Percentiles rank a stretch among this genome's conserved stretches.
phyloP scores from a whole-genome alignment of 2,888 invertebrate species.

The Liodrosophila aerea region DNA sequence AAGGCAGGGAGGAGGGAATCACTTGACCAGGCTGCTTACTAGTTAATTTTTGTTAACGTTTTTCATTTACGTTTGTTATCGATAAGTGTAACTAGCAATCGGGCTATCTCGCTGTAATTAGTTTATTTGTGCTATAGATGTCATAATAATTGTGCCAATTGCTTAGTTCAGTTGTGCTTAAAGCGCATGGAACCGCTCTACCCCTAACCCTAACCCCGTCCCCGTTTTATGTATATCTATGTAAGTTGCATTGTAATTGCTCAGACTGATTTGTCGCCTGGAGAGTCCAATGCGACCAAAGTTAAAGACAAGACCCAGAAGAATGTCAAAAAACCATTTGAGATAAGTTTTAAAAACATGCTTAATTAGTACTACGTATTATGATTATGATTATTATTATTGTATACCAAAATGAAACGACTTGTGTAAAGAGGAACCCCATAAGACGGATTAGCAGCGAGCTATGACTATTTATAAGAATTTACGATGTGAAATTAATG shows the following conservation, averaged over 20 bases:
- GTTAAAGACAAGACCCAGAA: neutral
- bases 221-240: conserved; percentile 1
- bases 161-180: conserved; percentile 36
- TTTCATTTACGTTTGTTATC: too few relatives aligned
- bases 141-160: conserved; percentile 49
- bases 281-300: conserved; percentile 1
- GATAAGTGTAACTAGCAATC: neutral
- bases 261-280: conserved; percentile 71
- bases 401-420: conserved; percentile 48
- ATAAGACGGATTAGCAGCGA: conserved; percentile 27
- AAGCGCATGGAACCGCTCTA: neutral
- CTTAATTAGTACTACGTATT: conserved; percentile 21
- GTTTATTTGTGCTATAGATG: conserved; percentile 17
- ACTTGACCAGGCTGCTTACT: too few relatives aligned
- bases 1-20: neutral
- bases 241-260: conserved; percentile 68
- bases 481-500: conserved; percentile 46
- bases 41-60: too few relatives aligned
- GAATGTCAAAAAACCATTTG: neutral
- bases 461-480: conserved; percentile 56
- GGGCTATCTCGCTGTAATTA: neutral
- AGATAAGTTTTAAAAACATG: conserved; percentile 71
- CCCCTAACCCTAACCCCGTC: neutral
- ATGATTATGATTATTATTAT: conserved; percentile 14
- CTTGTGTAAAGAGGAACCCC: conserved; percentile 7